phyloP scores from a whole-genome alignment of 2,888 invertebrate genomes.

The Flexamia atlantica region DNA sequence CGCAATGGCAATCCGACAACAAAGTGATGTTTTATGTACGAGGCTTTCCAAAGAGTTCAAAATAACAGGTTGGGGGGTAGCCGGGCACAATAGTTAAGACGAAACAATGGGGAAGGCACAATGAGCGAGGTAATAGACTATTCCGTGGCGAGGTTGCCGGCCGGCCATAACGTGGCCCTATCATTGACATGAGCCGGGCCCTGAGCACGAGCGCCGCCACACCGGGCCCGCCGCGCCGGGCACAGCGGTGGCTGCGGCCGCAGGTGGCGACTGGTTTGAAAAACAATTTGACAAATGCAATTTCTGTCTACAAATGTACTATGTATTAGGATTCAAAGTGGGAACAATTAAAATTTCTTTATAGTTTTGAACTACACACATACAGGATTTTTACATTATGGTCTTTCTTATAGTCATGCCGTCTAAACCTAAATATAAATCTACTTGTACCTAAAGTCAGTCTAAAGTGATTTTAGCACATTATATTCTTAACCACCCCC shows the following conservation, averaged over 20 bases:
- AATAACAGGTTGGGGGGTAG: constrained; percentile 33
- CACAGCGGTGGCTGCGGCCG: neutral
- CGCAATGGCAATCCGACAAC: constrained; percentile 29
- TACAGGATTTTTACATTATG: too few relatives aligned
- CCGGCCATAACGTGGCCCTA: constrained; percentile 38
- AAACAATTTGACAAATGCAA: too few relatives aligned
- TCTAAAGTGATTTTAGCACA: too few relatives aligned
- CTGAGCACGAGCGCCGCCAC: neutral
- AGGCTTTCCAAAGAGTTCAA: constrained; percentile 30
- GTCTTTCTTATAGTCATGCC: too few relatives aligned
- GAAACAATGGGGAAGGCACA: constrained; percentile 48
- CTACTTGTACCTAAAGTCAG: too few relatives aligned
- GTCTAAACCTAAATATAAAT: too few relatives aligned
- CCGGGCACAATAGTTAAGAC: constrained; percentile 37
- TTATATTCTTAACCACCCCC: too few relatives aligned
- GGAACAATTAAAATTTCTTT: too few relatives aligned
- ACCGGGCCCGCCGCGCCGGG: neutral
- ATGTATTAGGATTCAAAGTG: too few relatives aligned
- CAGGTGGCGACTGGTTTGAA: too few relatives aligned
- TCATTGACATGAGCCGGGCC: constrained; percentile 25
- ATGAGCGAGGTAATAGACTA: constrained; percentile 48
- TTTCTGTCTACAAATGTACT: too few relatives aligned
- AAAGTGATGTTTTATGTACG: constrained; percentile 39
- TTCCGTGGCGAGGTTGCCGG: constrained; percentile 2
- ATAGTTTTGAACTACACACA: too few relatives aligned